phyloP scores from a whole-genome alignment of 2,797 vertebrate species.

The Amphiprion clarkii region DNA sequence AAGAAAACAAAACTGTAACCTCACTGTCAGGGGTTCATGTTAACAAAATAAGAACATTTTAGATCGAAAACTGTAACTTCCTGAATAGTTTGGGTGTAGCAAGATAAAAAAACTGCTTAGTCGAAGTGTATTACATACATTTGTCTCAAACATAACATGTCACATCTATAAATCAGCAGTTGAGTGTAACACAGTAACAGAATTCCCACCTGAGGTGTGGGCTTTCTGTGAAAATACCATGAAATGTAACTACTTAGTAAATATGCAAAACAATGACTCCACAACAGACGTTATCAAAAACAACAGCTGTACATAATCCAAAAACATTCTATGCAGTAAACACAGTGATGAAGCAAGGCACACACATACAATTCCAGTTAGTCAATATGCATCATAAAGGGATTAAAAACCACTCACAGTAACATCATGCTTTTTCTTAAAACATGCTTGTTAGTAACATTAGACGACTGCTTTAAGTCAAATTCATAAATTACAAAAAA shows the following conservation, averaged over 20 bases:
- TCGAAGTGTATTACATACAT: conserved; percentile 17
- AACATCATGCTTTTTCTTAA: conserved; percentile 67
- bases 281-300: conserved; percentile 26
- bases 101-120: not conserved
- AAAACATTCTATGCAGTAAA: conserved; percentile 40
- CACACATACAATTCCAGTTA: conserved; percentile 69
- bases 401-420: conserved; percentile 50
- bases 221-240: conserved; percentile 17
- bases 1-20: conserved; percentile 8
- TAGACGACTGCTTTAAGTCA: conserved; percentile 40
- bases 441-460: conserved; percentile 81
- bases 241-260: conserved; percentile 46
- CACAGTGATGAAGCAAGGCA: conserved; percentile 72
- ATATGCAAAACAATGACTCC: conserved; percentile 47
- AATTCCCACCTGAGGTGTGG: not conserved
- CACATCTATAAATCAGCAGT: conserved; percentile 25
- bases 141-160: conserved; percentile 12
- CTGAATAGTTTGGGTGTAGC: conserved; percentile 8
- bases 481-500: conserved; percentile 33
- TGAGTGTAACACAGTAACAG: conserved; percentile 7
- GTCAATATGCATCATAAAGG: conserved; percentile 43
- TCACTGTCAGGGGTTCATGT: not conserved
- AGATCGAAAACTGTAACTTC: not conserved
- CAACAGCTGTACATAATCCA: conserved; percentile 36
- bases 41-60: conserved; percentile 13